Base-by-base conservation (phyloP, 1,140 invertebrate genomes). In the Cyrtorhinus lividipennis region DNA sequence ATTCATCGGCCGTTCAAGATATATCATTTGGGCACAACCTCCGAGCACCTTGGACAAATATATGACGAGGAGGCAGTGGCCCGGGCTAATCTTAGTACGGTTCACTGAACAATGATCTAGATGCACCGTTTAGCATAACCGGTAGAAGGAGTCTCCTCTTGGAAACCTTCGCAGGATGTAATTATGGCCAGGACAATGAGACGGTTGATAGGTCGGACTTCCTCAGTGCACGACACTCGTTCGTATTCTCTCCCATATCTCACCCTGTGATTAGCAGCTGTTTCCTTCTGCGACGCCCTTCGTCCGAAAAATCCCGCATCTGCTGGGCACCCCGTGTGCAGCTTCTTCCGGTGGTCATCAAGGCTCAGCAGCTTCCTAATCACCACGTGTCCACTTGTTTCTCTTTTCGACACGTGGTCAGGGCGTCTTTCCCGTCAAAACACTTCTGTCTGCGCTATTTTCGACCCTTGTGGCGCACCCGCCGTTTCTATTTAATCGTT, bases 251-350 rank as follows among this genome's bases (percentile, higher is more conserved):
- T n/a, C 20, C 48, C 48, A 53, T 53, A 53, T 53, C 48, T 53
- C 48, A 53, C 48, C 48, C 48, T 53, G 48, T 53, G 48, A 53
- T 53, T 53, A 20, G 8, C 48, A 53, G 48, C 48, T 53, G 48
- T 20, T 53, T 53, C 48, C 48, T 53, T 53, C 48, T 15, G 30
- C 15, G 5, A 5, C 15, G 48, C 5, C 48, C 38, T 10, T 3
- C 5, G 48, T 53, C 48, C 48, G 48, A 53, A 53, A n/a, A 53
- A 10, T 22, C 3, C 20, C 8, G 48, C 48, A 53, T 53, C 48
- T 53, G 48, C 48, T 8, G 48, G 48, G 20, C 10, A 13, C 48
- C 18, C 20, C 12, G 20, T n/a, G 38, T n/a, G n/a, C n/a, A n/a
- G n/a, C n/a, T n/a, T 15, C 30, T 38, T 38, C 30, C 30, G 30